A percentile compares a stretch with the other conserved stretches of the same genome.
phyloP scores from a whole-genome alignment of 2,113 vertebrate genomes.

The Apistogramma diplotaenia region DNA sequence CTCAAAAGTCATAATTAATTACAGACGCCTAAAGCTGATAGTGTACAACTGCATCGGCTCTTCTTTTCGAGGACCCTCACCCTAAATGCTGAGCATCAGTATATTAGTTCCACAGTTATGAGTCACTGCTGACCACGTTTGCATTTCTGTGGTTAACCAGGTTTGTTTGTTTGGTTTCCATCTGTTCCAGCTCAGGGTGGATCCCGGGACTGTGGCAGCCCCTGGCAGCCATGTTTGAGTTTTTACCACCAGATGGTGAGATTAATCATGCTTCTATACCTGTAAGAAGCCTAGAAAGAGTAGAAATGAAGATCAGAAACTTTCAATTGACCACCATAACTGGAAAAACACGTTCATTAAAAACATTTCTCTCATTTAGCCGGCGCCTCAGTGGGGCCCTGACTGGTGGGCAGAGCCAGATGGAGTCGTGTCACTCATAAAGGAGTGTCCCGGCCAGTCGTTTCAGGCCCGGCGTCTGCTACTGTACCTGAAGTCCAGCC shows the following conservation, averaged over 20 bases:
- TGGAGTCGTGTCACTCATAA: background rate
- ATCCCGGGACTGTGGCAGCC: conserved; percentile 24
- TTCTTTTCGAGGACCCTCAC: too few species aligned
- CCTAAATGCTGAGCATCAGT: too few species aligned
- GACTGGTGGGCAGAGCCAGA: background rate
- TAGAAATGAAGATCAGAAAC: background rate
- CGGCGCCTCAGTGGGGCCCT: background rate
- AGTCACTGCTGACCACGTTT: background rate
- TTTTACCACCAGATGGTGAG: conserved; percentile 15
- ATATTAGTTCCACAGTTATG: background rate
- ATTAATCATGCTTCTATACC: background rate
- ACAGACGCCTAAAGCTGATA: background rate
- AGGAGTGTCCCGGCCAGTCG: conserved; percentile 57
- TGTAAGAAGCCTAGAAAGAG: rapidly evolving
- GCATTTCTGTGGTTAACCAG: background rate
- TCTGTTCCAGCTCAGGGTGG: conserved; percentile 38
- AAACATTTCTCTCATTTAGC: background rate
- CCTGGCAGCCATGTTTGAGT: conserved; percentile 52
- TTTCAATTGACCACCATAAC: background rate
- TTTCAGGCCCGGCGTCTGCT: conserved; percentile 61
- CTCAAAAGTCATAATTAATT: background rate
- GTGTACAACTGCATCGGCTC: background rate
- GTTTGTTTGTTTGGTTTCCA: background rate
- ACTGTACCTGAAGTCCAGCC: conserved; percentile 32
- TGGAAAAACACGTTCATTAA: background rate